Evolutionary conservation across 2,888 invertebrate genomes (phyloP).

Genomic region (Philaethria dido): DNA sequence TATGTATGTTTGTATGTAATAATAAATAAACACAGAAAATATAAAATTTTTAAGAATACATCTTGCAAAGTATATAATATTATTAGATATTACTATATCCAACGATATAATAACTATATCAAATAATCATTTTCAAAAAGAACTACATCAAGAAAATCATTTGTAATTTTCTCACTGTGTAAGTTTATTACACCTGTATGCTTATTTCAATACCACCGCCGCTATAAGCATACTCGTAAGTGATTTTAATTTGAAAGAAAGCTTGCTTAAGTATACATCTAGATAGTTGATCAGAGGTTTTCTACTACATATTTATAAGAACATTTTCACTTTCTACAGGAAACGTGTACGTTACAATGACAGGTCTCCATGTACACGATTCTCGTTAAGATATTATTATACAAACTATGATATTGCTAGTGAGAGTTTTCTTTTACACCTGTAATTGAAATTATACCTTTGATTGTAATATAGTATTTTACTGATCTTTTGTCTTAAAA

Average conservation of each 20-base stretch:
- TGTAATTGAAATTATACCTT: slow-evolving; percentile 1
- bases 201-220: not conserved
- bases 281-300: slow-evolving; percentile 17
- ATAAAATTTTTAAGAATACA: no score
- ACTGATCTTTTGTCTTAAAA: not conserved
- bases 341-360: slow-evolving; percentile 47
- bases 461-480: not conserved
- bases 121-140: no score
- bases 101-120: no score
- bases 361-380: slow-evolving; percentile 43
- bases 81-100: no score
- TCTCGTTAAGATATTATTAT: slow-evolving; percentile 33
- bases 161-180: not conserved
- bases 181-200: not conserved
- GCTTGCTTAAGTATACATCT: not conserved
- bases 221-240: not conserved
- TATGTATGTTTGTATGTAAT: no score
- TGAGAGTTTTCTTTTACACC: slow-evolving; percentile 12
- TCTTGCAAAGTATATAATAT: no score
- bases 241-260: slow-evolving; percentile 19
- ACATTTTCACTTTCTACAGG: slow-evolving; percentile 52
- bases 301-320: slow-evolving; percentile 31
- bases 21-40: no score
- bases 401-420: not conserved
- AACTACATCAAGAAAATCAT: not conserved